Percentiles rank a stretch among this genome's conserved stretches.
Conservation (phyloP, 2,888 invertebrate genomes). For the Cryptophagus acutangulus region DNA sequence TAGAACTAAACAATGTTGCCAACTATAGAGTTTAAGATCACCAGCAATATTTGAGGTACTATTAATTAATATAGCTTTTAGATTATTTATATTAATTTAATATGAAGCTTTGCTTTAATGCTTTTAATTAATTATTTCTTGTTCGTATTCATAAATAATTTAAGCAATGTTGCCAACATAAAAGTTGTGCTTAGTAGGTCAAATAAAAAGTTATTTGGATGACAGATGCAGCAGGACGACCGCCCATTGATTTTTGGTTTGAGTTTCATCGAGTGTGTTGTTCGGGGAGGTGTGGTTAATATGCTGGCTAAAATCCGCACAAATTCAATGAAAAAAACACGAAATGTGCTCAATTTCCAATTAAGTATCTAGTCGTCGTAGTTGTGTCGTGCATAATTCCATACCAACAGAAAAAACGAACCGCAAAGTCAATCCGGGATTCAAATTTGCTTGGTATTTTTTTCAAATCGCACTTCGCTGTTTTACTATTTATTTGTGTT, state of each 20-base stretch:
- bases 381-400: neutral
- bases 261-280: constrained; percentile 15
- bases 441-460: too few species aligned
- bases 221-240: constrained; percentile 15
- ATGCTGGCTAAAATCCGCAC: constrained; percentile 7
- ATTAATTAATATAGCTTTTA: too few species aligned
- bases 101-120: too few species aligned
- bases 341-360: neutral
- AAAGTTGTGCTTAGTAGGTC: too few species aligned
- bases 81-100: too few species aligned
- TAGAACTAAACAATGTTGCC: too few species aligned
- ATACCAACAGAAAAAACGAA: neutral
- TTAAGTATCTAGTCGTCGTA: neutral
- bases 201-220: constrained; percentile 1
- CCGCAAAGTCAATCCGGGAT: neutral
- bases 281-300: constrained; percentile 32
- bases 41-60: too few species aligned
- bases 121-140: too few species aligned
- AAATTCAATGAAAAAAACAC: neutral
- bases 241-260: constrained; percentile 34
- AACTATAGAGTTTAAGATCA: too few species aligned
- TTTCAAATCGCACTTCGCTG: constrained; percentile 15
- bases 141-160: too few species aligned
- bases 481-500: constrained; percentile 16
- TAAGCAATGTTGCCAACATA: too few species aligned